Base-by-base conservation (phyloP, 1,140 invertebrate species). In the Globodera rostochiensis region DNA sequence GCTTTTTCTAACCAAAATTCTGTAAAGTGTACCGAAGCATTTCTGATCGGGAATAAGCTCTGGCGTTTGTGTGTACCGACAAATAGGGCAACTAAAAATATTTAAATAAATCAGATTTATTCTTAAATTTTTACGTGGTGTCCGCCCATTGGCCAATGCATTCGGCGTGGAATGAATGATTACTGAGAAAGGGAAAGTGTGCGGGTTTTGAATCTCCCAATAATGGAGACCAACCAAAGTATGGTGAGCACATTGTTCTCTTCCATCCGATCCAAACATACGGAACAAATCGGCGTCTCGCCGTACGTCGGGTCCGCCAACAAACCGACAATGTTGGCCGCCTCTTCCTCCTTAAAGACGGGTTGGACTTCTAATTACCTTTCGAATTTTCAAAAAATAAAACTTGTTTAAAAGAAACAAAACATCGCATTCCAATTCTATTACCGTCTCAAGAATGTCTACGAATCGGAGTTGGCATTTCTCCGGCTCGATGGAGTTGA, bases 81-180 rank as follows among this genome's bases (percentile, higher is more conserved):
- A 93, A 15, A 93, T 92, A 19, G 93, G 93, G 87, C 93, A 93
- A 83, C 92, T 88, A 60, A 36, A 87, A 83, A 74, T n/a, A 80
- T n/a, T 83, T 78, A 19, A 47, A 73, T 25, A 66, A 45, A 83
- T 78, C 47, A n/a, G 11, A 49, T 64, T 57, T 25, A 11, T 77
- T 76, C 19, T 11, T 15, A 25, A 45, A 15, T 66, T 21, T 82
- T 81, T 83, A 91, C 91, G 89, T 96, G 36, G 94, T 95, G 90
- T 98, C 96, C n/a, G 94, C 94, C 96, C 97, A 99, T 90, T 98
- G 94, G 77, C 94, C 93, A 50, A 99, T 91, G 91, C 97, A 99
- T 84, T 93, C 93, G 21, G 94, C 94, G 91, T 99, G 98, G 91
- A 98, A 99, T 0, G 96, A 94, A 91, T 99, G 98, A 91, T 98